Conservation (phyloP, 2,113 vertebrate species). For the Cryptomyrus ogoouensis region DNA sequence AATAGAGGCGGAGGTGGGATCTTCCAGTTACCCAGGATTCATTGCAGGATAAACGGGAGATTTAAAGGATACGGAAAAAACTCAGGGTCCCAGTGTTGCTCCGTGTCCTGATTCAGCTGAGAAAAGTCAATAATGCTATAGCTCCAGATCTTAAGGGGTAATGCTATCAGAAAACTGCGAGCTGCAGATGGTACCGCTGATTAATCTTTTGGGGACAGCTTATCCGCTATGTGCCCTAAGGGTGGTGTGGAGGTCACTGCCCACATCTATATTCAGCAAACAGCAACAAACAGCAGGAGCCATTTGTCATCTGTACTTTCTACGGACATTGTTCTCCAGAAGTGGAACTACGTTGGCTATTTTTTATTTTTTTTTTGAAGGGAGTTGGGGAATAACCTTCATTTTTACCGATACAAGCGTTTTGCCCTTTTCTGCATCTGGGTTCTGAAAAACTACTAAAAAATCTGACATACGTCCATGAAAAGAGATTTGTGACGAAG, state of each 20-base stretch:
- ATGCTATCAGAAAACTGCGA: background rate
- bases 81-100: background rate
- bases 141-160: background rate
- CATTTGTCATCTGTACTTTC: background rate
- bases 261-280: background rate
- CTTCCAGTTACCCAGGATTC: background rate
- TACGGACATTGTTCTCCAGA: background rate
- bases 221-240: background rate
- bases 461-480: background rate
- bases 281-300: background rate
- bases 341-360: background rate
- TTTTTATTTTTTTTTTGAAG: background rate
- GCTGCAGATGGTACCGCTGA: background rate
- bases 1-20: background rate
- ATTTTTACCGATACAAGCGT: background rate
- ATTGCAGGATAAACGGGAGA: background rate
- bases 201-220: background rate
- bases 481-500: background rate
- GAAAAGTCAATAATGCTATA: background rate
- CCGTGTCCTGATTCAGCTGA: background rate
- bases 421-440: background rate
- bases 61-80: background rate
- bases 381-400: background rate
- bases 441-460: background rate
- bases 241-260: background rate